Base-by-base conservation (phyloP, 2,888 invertebrate genomes). In the Andrena flavipes region DNA sequence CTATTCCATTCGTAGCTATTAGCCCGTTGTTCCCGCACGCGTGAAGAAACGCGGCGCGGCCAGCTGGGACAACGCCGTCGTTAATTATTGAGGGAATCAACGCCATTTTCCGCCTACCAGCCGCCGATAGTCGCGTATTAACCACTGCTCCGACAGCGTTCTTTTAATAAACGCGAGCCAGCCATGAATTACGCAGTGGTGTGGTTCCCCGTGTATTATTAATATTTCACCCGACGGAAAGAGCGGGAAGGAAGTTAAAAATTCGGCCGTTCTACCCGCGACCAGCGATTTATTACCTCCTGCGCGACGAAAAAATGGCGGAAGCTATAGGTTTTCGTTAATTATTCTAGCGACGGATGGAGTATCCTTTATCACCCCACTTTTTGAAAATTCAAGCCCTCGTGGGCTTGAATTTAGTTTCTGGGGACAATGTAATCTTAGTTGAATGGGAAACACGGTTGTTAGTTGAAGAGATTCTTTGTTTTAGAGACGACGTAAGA, bases 1-100 rank as follows among this genome's bases (percentile, higher is more conserved):
- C 2, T 76, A 67, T 71, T 26, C 80, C 10, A 60, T 71, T 80
- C 48, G 80, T 70, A 62, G 35, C 42, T 42, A 42, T 42, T 42
- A 16, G 42, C 42, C 42, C 42, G 42, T 16, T 10, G 3, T 16
- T 42, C 42, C 42, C 16, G 80, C 71, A 26, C 2, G 23, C 56
- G 48, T 48, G 54, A 67, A 80, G 69, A 76, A 20, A 33, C 13
- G 0, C n/a, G 13, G 20, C 20, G 2, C 10, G 33, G 26, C 26
- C 26, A n/a, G 8, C n/a, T 16, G 20, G 20, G 13, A 20, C 29
- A n/a, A 4, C 35, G 26, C 26, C 70, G 56, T 26, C 26, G 13
- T 20, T 59, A 30, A 59, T 59, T 59, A 49, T 59, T 65, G 56
- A 65, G 10, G n/a, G 29, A 71, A 63, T 64, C 56, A 56, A 30